Percentiles rank a stretch among this genome's conserved stretches.
Conservation (phyloP, 2,888 invertebrate species). For the Copidosoma aretas region DNA sequence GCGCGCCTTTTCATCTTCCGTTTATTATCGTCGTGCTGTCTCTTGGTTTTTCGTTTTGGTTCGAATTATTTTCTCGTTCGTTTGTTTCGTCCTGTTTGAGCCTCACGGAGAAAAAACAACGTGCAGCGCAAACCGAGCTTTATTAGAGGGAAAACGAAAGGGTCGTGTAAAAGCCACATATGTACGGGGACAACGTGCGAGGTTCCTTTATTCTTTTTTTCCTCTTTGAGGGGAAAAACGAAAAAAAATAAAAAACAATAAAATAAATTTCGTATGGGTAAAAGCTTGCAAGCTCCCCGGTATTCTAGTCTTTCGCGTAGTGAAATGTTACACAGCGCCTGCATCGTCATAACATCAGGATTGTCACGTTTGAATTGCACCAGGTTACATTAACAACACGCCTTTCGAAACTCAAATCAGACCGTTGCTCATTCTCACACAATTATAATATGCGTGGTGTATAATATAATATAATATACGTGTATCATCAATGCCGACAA, state of each 20-base stretch:
- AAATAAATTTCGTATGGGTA: not conserved
- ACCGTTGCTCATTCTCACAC: not conserved
- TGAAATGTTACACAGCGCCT: not conserved
- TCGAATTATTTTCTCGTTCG: not conserved
- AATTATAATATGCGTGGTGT: too few species aligned
- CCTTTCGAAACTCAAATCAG: conserved; percentile 11
- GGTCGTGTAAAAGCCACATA: not conserved
- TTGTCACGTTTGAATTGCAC: conserved; percentile 42
- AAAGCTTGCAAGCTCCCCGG: not conserved
- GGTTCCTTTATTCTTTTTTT: not conserved
- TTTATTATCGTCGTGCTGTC: not conserved
- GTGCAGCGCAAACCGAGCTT: not conserved
- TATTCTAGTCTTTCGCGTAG: not conserved
- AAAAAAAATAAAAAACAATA: not conserved
- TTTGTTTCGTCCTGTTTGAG: not conserved
- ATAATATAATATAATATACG: too few species aligned
- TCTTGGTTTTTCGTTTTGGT: not conserved
- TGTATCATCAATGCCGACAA: too few species aligned
- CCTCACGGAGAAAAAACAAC: not conserved
- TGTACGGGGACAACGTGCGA: not conserved
- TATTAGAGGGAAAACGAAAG: not conserved
- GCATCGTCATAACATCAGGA: conserved; percentile 28
- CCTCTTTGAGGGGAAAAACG: not conserved
- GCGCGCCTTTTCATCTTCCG: not conserved
- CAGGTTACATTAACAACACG: conserved; percentile 8